phyloP scores from a whole-genome alignment of 2,888 invertebrate species.

The Drosophila neutralis region DNA sequence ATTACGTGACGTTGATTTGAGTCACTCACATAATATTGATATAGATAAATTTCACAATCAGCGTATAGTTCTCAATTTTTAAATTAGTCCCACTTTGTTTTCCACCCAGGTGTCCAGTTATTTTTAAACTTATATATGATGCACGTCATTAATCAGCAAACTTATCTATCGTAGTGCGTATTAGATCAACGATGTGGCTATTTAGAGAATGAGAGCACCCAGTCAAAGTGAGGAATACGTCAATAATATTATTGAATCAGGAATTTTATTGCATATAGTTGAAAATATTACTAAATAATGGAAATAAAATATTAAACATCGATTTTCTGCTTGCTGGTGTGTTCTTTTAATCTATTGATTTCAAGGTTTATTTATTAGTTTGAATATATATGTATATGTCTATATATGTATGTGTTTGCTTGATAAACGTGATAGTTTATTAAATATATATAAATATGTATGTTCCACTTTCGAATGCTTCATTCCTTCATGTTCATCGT shows the following conservation, averaged over 20 bases:
- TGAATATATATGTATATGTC: constrained; percentile 40
- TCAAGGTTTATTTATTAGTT: constrained; percentile 59
- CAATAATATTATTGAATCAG: constrained; percentile 22
- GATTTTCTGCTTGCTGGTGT: constrained; percentile 17
- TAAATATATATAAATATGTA: constrained; percentile 65
- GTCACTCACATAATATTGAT: constrained; percentile 22
- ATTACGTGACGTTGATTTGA: constrained; percentile 15
- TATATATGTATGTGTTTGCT: constrained; percentile 49
- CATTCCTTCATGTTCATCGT: constrained; percentile 30
- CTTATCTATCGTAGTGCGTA: constrained; percentile 33
- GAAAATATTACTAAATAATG: constrained; percentile 23
- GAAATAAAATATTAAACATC: constrained; percentile 32
- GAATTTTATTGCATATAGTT: constrained; percentile 53
- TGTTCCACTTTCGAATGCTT: constrained; percentile 48
- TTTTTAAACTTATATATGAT: constrained; percentile 26
- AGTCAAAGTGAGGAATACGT: not conserved
- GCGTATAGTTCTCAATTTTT: not conserved
- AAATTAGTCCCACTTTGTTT: not conserved
- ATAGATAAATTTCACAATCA: constrained; percentile 36
- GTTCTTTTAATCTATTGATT: constrained; percentile 65
- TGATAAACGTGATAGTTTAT: constrained; percentile 42
- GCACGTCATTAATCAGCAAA: constrained; percentile 16
- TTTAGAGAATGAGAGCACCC: not conserved
- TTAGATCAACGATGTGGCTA: not conserved
- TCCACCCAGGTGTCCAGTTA: constrained; percentile 21